Percentiles rank a stretch among this genome's conserved stretches.
Conservation (phyloP, 2,113 vertebrate species). For the Vimba vimba region DNA sequence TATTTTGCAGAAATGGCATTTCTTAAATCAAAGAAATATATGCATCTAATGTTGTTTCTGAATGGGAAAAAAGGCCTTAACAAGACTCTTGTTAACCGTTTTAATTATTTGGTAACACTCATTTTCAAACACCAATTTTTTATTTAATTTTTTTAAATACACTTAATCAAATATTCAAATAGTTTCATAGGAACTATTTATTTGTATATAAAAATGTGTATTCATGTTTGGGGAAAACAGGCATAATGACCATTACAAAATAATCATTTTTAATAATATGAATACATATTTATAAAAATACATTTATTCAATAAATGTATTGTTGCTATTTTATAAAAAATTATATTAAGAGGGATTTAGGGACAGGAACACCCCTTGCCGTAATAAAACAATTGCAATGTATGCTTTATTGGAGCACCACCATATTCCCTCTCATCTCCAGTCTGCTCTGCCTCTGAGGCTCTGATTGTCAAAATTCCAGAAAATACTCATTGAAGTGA, state of each 20-base stretch:
- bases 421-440: conserved; percentile 68
- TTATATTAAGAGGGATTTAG: not conserved
- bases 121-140: too few relatives aligned
- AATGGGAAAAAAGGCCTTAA: too few relatives aligned
- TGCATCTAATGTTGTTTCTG: too few relatives aligned
- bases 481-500: conserved; percentile 49
- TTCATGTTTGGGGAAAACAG: not conserved
- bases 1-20: too few relatives aligned
- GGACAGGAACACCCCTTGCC: not conserved
- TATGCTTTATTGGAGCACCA: not conserved
- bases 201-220: not conserved
- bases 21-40: too few relatives aligned
- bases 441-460: conserved; percentile 65
- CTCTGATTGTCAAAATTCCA: conserved; percentile 63
- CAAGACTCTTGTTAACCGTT: too few relatives aligned
- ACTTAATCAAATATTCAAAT: not conserved
- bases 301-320: not conserved
- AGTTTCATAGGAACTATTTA: not conserved
- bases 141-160: too few relatives aligned
- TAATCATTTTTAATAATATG: not conserved
- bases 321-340: not conserved
- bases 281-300: not conserved
- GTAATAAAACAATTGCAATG: not conserved
- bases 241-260: not conserved
- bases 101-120: too few relatives aligned